These are phyloP conservation scores for Timandra comae DNA, from an alignment of 2,888 invertebrate species.

Conservation along the genomic window DNA sequence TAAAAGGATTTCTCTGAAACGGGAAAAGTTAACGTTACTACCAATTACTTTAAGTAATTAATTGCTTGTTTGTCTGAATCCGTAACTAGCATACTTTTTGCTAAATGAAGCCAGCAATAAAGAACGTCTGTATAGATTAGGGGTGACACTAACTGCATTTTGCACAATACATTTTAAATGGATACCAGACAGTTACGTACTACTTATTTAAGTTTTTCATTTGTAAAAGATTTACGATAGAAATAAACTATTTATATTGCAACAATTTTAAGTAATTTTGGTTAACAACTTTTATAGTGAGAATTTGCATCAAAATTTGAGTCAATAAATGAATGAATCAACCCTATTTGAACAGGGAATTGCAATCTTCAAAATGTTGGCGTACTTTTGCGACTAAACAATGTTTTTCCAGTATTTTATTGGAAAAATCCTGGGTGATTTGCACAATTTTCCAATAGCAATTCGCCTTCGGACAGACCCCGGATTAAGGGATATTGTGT, in stretches of 20 bases:
- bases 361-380: conserved; percentile 54
- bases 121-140: conserved; percentile 38
- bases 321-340: conserved; percentile 20
- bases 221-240: too few relatives aligned
- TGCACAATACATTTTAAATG: neutral
- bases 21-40: conserved; percentile 51
- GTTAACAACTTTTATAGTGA: too few relatives aligned
- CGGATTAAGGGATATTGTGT: conserved; percentile 1
- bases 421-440: conserved; percentile 39
- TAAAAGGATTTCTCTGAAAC: conserved; percentile 55
- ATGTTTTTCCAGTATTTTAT: conserved; percentile 38
- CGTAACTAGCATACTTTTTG: conserved; percentile 66
- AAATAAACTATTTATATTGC: too few relatives aligned
- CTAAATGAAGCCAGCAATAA: conserved; percentile 62
- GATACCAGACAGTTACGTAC: too few relatives aligned
- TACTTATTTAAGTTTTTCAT: too few relatives aligned
- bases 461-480: conserved; percentile 9
- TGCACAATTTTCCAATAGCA: conserved; percentile 34
- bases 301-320: too few relatives aligned
- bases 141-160: conserved; percentile 24
- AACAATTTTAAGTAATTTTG: too few relatives aligned
- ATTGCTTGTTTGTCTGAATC: conserved; percentile 61
- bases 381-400: conserved; percentile 31
- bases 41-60: conserved; percentile 72
- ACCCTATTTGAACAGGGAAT: conserved; percentile 37